phyloP scores from a whole-genome alignment of 1,140 invertebrate genomes.

The Antheraea mylitta region DNA sequence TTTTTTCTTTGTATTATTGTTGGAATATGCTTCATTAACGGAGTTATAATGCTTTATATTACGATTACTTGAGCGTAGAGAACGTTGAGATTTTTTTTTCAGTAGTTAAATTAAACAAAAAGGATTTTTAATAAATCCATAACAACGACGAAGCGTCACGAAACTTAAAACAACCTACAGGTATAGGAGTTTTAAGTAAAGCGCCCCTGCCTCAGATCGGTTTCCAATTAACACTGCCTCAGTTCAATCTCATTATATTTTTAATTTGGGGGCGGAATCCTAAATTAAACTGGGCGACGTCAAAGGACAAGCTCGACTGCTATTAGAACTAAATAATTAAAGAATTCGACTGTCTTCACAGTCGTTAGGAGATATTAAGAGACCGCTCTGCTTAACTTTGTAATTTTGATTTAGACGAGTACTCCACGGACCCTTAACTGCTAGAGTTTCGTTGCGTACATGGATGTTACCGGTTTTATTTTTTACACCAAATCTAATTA shows the following conservation, averaged over 20 bases:
- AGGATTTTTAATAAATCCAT: background rate
- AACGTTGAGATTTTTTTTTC: background rate
- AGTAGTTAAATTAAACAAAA: background rate
- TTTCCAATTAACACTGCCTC: slow-evolving; percentile 75
- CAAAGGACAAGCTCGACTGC: slow-evolving; percentile 69
- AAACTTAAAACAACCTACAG: background rate
- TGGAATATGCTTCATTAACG: too few species aligned
- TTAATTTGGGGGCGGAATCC: slow-evolving; percentile 76
- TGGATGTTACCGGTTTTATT: background rate
- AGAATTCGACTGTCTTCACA: slow-evolving; percentile 72
- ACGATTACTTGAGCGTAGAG: too few species aligned
- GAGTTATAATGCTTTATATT: too few species aligned
- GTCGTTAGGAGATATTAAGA: slow-evolving; percentile 71
- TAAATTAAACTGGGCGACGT: slow-evolving; percentile 73
- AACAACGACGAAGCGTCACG: background rate
- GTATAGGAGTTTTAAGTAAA: slow-evolving; percentile 44
- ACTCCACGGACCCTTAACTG: too few species aligned
- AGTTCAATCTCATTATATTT: slow-evolving; percentile 76
- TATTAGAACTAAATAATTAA: slow-evolving; percentile 78
- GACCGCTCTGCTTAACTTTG: slow-evolving; percentile 58
- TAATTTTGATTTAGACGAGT: slow-evolving; percentile 58
- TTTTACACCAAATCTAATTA: background rate
- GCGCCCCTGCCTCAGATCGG: slow-evolving; percentile 55
- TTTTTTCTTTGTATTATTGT: too few species aligned
- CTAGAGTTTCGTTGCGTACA: background rate